A percentile compares a stretch with the other conserved stretches of the same genome.
These are phyloP conservation scores for Asbolus verrucosus DNA, from an alignment of 1,140 invertebrate species.

Conservation along the genomic window DNA sequence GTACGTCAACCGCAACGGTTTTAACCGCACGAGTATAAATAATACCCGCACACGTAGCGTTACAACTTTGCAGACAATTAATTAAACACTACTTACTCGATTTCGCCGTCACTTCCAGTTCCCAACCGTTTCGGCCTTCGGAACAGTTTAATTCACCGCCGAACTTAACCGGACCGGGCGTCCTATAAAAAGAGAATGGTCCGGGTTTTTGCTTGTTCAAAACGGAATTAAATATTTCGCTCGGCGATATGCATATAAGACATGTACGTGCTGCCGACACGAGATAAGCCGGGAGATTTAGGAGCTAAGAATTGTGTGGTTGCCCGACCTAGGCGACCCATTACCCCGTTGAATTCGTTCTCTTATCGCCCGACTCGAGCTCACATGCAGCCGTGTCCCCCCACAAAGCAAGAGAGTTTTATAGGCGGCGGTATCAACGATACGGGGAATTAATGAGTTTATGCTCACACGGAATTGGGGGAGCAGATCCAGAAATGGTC, in stretches of 20 bases:
- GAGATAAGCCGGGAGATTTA: conserved; percentile 47
- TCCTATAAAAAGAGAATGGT: too few species aligned
- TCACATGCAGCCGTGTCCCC: conserved; percentile 17
- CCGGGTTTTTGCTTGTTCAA: not conserved
- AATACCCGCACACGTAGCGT: conserved; percentile 35
- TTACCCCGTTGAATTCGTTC: conserved; percentile 38
- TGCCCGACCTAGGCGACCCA: conserved; percentile 44
- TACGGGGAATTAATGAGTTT: conserved; percentile 36
- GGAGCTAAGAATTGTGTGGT: conserved; percentile 48
- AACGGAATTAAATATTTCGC: conserved; percentile 31
- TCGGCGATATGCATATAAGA: conserved; percentile 46
- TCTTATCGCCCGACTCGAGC: not conserved
- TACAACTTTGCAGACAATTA: conserved; percentile 43
- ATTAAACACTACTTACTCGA: conserved; percentile 40
- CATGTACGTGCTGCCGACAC: conserved; percentile 47
- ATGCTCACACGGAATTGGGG: conserved; percentile 8
- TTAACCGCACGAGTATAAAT: conserved; percentile 37
- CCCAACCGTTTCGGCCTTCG: conserved; percentile 4
- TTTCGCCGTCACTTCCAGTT: conserved; percentile 32
- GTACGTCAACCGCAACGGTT: conserved; percentile 33
- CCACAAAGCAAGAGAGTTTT: conserved; percentile 8
- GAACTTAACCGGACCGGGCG: conserved; percentile 1
- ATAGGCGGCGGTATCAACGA: conserved; percentile 15
- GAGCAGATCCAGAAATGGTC: conserved; percentile 15
- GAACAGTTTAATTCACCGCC: conserved; percentile 14